These are phyloP conservation scores for Sardinella longiceps DNA, from an alignment of 2,797 vertebrate species.

Conservation along the genomic window DNA sequence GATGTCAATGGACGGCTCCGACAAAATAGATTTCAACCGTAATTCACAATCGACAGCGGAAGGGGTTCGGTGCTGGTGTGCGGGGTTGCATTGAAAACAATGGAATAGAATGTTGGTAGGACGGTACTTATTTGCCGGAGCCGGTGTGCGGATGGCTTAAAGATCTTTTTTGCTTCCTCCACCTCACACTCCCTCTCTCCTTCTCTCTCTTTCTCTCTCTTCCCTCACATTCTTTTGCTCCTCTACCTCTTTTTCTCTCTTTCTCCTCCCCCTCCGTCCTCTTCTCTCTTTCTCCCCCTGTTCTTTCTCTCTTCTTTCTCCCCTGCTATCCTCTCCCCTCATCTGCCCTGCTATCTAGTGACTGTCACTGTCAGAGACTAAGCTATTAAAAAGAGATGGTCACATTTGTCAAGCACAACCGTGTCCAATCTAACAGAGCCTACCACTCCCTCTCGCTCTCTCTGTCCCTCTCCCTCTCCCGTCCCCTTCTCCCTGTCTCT, in stretches of 20 bases:
- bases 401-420: conserved; percentile 59
- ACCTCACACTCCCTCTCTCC: background rate
- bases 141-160: too few relatives aligned
- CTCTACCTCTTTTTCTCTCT: background rate
- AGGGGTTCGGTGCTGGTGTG: too few relatives aligned
- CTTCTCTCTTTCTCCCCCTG: background rate
- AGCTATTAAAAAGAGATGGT: conserved; percentile 73
- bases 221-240: too few relatives aligned
- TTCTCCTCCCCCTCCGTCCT: background rate
- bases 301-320: background rate
- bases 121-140: too few relatives aligned
- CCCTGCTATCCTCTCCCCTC: background rate
- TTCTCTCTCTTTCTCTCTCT: background rate
- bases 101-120: too few relatives aligned
- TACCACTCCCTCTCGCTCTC: conserved; percentile 29
- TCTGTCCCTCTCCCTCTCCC: background rate
- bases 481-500: too few relatives aligned
- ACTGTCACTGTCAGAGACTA: conserved; percentile 62
- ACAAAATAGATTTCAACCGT: too few relatives aligned
- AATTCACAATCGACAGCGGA: too few relatives aligned
- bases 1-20: too few relatives aligned
- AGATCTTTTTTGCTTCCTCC: too few relatives aligned
- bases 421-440: conserved; percentile 61
- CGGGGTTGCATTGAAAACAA: too few relatives aligned
- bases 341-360: conserved; percentile 38